A percentile compares a stretch with the other conserved stretches of the same genome.
Conservation (phyloP, 1,140 invertebrate species). For the Ostrea denselamellosa region DNA sequence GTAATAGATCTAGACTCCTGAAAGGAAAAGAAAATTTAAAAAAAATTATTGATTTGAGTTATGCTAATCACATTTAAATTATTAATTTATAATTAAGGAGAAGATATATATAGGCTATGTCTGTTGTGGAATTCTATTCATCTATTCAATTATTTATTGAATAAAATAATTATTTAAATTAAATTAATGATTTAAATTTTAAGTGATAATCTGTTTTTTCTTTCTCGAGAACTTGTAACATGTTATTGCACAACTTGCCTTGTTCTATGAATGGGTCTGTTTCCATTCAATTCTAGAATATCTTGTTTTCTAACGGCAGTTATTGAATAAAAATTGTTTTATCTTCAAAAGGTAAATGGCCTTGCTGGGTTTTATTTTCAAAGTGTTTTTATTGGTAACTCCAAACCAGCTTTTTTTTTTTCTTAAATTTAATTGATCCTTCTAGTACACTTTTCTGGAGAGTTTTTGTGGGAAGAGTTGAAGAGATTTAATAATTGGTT, state of each 20-base stretch:
- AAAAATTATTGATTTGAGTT: neutral
- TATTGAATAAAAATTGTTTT: conserved; percentile 23
- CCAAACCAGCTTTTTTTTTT: neutral
- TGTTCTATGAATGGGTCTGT: neutral
- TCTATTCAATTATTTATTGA: no score
- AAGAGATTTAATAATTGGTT: conserved; percentile 34
- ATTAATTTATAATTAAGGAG: neutral
- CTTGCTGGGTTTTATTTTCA: neutral
- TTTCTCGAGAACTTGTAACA: neutral
- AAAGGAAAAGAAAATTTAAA: neutral
- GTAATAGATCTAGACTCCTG: neutral
- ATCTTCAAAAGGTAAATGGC: neutral
- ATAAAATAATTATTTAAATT: no score
- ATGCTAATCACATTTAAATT: conserved; percentile 13
- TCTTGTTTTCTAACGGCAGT: neutral
- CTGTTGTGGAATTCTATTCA: no score
- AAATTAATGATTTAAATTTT: neutral
- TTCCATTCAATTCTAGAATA: neutral
- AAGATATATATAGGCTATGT: no score
- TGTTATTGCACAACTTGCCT: neutral
- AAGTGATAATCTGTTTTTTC: neutral
- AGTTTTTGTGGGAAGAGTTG: conserved; percentile 2
- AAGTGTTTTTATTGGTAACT: neutral
- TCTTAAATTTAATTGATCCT: neutral
- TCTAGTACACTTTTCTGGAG: neutral